These are phyloP conservation scores for Sebastes miniatus DNA, from an alignment of 2,797 vertebrate genomes.

Conservation along the genomic window DNA sequence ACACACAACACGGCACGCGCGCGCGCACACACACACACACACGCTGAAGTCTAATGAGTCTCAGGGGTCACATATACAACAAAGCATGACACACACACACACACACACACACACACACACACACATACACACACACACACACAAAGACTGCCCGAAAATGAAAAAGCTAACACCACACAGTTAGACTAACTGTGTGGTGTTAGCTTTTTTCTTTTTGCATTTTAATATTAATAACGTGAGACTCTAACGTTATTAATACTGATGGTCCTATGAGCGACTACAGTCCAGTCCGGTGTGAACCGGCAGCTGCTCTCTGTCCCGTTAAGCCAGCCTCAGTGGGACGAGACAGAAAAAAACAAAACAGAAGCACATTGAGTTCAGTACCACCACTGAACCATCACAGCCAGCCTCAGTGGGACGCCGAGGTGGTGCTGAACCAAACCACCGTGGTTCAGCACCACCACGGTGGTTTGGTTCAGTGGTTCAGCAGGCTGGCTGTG, in stretches of 20 bases:
- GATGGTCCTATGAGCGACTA: too few relatives aligned
- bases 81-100: neutral
- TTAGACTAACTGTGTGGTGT: too few relatives aligned
- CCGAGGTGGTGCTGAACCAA: too few relatives aligned
- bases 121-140: neutral
- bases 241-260: too few relatives aligned
- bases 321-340: neutral
- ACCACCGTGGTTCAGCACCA: too few relatives aligned
- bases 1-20: neutral
- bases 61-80: neutral
- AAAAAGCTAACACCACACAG: neutral
- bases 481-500: neutral
- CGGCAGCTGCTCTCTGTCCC: neutral
- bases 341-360: neutral
- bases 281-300: neutral
- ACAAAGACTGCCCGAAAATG: neutral
- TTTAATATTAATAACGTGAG: too few relatives aligned
- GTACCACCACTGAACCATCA: too few relatives aligned
- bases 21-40: neutral
- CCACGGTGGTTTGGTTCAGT: too few relatives aligned
- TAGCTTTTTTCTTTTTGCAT: too few relatives aligned
- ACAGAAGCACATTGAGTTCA: neutral
- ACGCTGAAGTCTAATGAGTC: neutral
- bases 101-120: neutral
- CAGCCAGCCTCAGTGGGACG: too few relatives aligned